Base-by-base conservation (phyloP, 2,888 invertebrate species). In the Volucella inflata region DNA sequence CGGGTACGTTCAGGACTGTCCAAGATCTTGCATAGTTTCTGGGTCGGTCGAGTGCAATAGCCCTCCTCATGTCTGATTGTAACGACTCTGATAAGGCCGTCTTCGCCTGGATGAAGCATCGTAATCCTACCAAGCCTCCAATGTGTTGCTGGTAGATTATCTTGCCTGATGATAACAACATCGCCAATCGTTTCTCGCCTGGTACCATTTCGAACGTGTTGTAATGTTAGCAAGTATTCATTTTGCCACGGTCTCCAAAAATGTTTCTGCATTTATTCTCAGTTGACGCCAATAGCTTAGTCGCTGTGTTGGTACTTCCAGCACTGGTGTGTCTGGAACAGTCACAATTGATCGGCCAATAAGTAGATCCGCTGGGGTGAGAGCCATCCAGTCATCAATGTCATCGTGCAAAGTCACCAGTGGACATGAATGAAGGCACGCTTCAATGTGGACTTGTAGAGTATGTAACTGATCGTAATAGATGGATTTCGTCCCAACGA, bases 341-440 rank as follows among this genome's bases (percentile, higher is more conserved):
- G 74, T 64, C 9, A 74, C 40, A 17, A 74, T 44, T 9, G n/a
- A n/a, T n/a, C n/a, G n/a, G n/a, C n/a, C n/a, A 62, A 68, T 12
- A 30, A 67, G 46, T 8, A 72, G 53, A 36, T 77, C 68, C 30
- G 62, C 75, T 38, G 76, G 76, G 11, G 64, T 60, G 38, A 76
- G 53, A n/a, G 76, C 81, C 70, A 70, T 36, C n/a, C 65, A 17
- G 40, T 74, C 67, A 30, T 76, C 76, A n/a, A 51, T 57, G 42
- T 55, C 71, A 38, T 82, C 60, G 40, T 82, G 65, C 60, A 71
- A 36, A 17, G 62, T 72, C 38, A 83, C 40, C 30, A 77, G 42
- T 10, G 77, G 83, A 14, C 83, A 51, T 6, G 72, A 83, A 12
- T 60, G 77, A 42, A 77, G 16, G 46, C 68, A 83, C 0, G 68